Conservation (phyloP, 2,797 vertebrate genomes). For the Myotis vivesi region DNA sequence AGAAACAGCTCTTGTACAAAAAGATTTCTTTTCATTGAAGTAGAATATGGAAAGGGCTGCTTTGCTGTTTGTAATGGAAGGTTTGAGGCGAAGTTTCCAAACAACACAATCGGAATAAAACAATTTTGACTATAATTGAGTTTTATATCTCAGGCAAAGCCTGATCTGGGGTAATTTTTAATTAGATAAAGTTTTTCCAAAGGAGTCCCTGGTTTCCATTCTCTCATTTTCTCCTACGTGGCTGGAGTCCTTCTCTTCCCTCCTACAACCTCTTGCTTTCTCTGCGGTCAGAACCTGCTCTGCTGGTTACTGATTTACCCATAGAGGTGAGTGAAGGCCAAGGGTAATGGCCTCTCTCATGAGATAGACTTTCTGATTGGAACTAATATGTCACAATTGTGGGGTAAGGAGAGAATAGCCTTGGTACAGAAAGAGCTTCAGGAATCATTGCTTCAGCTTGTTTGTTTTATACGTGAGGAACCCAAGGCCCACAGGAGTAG, state of each 20-base stretch:
- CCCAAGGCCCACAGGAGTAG: background rate
- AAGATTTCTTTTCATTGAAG: conserved; percentile 38
- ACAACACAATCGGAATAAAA: conserved; percentile 36
- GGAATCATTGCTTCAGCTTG: background rate
- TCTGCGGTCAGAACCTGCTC: background rate
- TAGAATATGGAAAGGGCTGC: conserved; percentile 18
- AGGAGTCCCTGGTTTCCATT: background rate
- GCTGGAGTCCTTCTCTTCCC: background rate
- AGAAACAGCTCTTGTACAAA: conserved; percentile 29
- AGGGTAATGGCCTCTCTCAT: background rate
- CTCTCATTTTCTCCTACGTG: background rate
- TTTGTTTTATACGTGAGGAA: background rate
- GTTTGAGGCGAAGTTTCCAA: conserved; percentile 24
- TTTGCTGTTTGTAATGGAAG: conserved; percentile 46
- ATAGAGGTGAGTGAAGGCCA: background rate
- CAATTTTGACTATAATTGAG: conserved; percentile 27
- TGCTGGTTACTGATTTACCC: background rate
- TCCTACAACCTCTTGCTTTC: background rate
- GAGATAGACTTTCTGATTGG: background rate
- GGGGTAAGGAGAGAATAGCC: background rate
- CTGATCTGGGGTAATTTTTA: conserved; percentile 38
- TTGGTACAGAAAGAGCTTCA: background rate
- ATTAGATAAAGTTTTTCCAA: conserved; percentile 28
- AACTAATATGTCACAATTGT: background rate
- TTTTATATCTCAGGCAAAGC: conserved; percentile 45